Evolutionary conservation across 37 sponge, comb jelly and placozoan genomes (phyloP).

Genomic region (Geodia barretti): DNA sequence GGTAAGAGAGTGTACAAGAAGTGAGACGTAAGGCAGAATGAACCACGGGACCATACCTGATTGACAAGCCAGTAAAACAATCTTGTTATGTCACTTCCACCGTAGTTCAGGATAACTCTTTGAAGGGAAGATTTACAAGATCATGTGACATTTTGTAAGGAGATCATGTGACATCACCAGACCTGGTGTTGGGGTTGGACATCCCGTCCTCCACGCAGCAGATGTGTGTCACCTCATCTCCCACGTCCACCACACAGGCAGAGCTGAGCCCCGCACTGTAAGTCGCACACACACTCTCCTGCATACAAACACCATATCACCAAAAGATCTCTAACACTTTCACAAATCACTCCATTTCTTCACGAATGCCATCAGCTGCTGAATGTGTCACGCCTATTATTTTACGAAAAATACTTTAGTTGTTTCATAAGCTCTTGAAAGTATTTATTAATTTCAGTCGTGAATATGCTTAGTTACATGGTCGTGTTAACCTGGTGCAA

Average conservation of each 20-base stretch:
- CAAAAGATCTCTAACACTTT: background rate
- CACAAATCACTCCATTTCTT: background rate
- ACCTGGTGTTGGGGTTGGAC: conserved; percentile 89
- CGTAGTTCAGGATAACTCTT: conserved; percentile 75
- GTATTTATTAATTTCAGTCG: too few relatives aligned
- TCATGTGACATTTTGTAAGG: background rate
- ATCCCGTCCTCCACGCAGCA: conserved; percentile 94
- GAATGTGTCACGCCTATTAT: too few relatives aligned
- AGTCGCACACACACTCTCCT: conserved; percentile 92
- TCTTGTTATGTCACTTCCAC: conserved; percentile 89
- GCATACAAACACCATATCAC: background rate
- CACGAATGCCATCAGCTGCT: too few relatives aligned
- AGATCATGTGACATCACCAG: background rate
- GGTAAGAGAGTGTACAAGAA: background rate
- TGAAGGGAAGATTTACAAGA: background rate
- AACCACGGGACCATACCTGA: conserved; percentile 51
- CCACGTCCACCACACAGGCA: conserved; percentile 92
- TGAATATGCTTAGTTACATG: too few relatives aligned
- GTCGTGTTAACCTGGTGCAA: conserved; percentile 62
- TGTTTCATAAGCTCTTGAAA: background rate
- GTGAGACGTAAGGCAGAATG: too few relatives aligned
- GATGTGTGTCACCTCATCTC: conserved; percentile 84
- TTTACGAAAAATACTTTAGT: too few relatives aligned
- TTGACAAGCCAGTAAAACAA: conserved; percentile 71
- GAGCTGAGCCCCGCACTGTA: conserved; percentile 88